Evolutionary conservation across 2,797 vertebrate genomes (phyloP).

Genomic region (Eupleurogrammus muticus): DNA sequence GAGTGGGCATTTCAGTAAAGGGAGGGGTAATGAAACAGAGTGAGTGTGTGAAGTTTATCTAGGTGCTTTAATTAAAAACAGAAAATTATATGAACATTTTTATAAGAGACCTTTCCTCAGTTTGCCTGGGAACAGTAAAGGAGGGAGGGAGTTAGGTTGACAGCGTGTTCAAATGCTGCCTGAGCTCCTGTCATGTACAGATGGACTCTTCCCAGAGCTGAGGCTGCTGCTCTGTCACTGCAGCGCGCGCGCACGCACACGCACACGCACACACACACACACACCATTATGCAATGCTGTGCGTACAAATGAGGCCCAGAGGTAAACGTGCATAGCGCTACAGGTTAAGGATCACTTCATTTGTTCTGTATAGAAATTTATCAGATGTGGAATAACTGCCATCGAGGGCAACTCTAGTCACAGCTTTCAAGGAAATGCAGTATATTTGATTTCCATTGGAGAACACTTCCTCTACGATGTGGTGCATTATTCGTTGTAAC

Average conservation of each 20-base stretch:
- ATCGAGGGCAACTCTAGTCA: neutral
- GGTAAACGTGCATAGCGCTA: slow-evolving; percentile 36
- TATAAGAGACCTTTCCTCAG: slow-evolving; percentile 58
- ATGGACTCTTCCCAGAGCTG: slow-evolving; percentile 67
- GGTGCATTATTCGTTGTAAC: slow-evolving; percentile 69
- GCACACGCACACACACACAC: too few relatives aligned
- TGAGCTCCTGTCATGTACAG: slow-evolving; percentile 65
- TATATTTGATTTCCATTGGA: slow-evolving; percentile 15
- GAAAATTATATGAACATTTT: too few relatives aligned
- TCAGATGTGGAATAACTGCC: slow-evolving; percentile 1
- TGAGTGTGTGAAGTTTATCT: too few relatives aligned
- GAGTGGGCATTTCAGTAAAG: too few relatives aligned
- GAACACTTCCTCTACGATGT: slow-evolving; percentile 15
- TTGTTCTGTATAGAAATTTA: slow-evolving; percentile 11
- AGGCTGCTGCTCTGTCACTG: slow-evolving; percentile 48
- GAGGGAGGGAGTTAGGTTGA: neutral
- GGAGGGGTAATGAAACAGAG: too few relatives aligned
- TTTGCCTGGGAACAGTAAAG: slow-evolving; percentile 25
- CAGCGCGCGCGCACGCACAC: too few relatives aligned
- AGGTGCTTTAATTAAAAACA: too few relatives aligned
- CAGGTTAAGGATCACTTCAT: slow-evolving; percentile 41
- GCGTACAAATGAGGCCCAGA: slow-evolving; percentile 46
- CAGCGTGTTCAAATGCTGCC: slow-evolving; percentile 45
- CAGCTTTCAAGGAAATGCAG: slow-evolving; percentile 32
- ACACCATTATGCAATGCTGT: slow-evolving; percentile 59